phyloP scores from a whole-genome alignment of 1,140 invertebrate species.

The Eriocheir sinensis region DNA sequence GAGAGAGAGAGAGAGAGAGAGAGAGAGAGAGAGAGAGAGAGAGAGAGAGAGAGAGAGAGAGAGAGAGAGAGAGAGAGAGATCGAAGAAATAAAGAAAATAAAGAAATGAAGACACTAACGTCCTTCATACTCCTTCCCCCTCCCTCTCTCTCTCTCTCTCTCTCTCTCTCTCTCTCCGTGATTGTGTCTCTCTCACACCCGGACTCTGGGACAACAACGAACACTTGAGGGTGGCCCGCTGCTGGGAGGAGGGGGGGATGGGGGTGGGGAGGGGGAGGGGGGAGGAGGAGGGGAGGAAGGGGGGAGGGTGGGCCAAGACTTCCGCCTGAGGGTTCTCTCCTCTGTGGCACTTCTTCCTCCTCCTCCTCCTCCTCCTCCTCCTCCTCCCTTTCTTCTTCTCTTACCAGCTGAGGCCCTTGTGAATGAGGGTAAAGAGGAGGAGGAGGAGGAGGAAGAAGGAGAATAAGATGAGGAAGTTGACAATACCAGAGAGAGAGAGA shows the following conservation, averaged over 20 bases:
- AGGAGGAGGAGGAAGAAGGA: constrained; percentile 16
- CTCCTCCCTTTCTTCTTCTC: neutral
- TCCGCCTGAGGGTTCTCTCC: constrained; percentile 28
- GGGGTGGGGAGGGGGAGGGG: neutral
- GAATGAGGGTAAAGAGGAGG: constrained; percentile 4
- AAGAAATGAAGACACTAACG: neutral
- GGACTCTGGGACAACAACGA: neutral
- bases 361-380: neutral
- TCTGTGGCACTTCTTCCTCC: neutral
- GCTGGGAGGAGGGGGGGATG: no score
- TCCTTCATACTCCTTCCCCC: neutral
- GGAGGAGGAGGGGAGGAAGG: neutral
- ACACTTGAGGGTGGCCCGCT: neutral
- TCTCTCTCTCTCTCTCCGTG: neutral
- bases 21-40: constrained; percentile 15
- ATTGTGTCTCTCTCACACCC: neutral
- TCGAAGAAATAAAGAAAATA: no score
- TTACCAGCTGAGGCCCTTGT: neutral
- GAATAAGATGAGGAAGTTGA: neutral
- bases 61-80: neutral
- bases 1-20: neutral
- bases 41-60: constrained; percentile 26
- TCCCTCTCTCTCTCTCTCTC: constrained; percentile 13
- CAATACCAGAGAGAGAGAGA: neutral
- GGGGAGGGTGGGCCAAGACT: neutral